Percentiles rank a stretch among this genome's conserved stretches.
Conservation (phyloP, 2,797 vertebrate species). For the Trichosurus vulpecula region DNA sequence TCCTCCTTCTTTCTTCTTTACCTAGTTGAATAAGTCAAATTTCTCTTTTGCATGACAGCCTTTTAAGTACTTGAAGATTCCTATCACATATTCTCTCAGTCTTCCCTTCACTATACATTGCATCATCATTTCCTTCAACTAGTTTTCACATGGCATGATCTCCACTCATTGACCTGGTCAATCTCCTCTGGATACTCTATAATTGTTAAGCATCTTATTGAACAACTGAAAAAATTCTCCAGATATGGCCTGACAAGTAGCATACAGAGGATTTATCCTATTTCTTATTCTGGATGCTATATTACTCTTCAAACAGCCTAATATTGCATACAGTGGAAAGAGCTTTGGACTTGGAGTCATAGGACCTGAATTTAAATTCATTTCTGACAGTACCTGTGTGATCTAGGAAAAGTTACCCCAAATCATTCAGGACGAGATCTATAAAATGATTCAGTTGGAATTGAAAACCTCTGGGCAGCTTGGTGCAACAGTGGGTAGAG, state of each 20-base stretch:
- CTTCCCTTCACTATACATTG: not conserved
- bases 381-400: not conserved
- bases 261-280: not conserved
- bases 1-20: not conserved
- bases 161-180: not conserved
- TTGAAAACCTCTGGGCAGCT: not conserved
- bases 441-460: not conserved
- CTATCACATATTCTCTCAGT: not conserved
- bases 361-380: not conserved
- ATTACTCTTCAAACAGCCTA: not conserved
- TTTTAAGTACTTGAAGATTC: not conserved
- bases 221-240: not conserved
- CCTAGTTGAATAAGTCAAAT: not conserved
- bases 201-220: not conserved
- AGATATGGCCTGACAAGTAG: not conserved
- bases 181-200: not conserved
- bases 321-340: not conserved
- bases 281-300: not conserved
- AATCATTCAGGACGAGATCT: not conserved
- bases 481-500: not conserved
- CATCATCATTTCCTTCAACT: not conserved
- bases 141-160: not conserved
- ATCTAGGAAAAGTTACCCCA: not conserved
- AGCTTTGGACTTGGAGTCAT: not conserved
- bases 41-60: not conserved